A percentile compares a stretch with the other conserved stretches of the same genome.
Evolutionary conservation across 2,888 invertebrate species (phyloP).

Genomic region (Brenthis hecate): DNA sequence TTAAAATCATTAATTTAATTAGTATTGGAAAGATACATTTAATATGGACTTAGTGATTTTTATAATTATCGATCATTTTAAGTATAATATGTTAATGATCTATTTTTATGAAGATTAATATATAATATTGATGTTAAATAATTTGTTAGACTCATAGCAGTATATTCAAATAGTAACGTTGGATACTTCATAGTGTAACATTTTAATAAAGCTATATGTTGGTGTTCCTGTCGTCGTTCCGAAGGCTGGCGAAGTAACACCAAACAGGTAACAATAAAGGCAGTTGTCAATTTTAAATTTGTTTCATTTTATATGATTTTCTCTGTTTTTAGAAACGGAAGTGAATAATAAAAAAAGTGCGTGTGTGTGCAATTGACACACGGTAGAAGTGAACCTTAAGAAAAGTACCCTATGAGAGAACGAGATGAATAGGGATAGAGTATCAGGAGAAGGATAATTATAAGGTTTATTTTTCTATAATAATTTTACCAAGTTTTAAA

Average conservation of each 20-base stretch:
- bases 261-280: conserved; percentile 59
- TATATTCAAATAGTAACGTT: conserved; percentile 12
- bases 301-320: conserved; percentile 42
- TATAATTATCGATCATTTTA: conserved; percentile 3
- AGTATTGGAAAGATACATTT: no score
- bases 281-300: conserved; percentile 65
- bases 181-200: background rate
- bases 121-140: conserved; percentile 13
- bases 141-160: conserved; percentile 13
- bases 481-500: no score
- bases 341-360: background rate
- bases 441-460: no score
- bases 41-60: no score
- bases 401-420: no score
- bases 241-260: conserved; percentile 76
- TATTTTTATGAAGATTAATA: background rate
- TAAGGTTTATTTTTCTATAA: no score
- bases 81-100: conserved; percentile 13
- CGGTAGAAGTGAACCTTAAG: no score
- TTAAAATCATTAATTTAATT: no score
- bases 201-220: background rate
- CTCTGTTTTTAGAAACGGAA: background rate
- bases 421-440: no score
- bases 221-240: conserved; percentile 49
- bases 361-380: no score